A percentile compares a stretch with the other conserved stretches of the same genome.
phyloP scores from a whole-genome alignment of 2,888 invertebrate species.

The Platycheirus rosarum region DNA sequence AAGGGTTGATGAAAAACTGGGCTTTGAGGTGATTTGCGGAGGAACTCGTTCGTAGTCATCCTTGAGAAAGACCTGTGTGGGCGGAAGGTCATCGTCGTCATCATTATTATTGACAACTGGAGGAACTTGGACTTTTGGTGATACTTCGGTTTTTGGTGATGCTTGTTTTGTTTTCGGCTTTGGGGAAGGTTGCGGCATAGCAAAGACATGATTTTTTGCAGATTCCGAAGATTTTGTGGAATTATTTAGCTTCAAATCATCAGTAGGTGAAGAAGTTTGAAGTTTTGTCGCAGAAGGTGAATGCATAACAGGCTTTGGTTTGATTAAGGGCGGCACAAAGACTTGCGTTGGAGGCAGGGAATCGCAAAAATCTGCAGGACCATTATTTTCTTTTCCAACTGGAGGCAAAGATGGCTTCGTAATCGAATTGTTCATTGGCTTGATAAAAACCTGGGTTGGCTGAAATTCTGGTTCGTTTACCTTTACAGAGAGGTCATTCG shows the following conservation, averaged over 20 bases:
- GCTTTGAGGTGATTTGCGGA: neutral
- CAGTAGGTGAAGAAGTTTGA: neutral
- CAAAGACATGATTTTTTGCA: neutral
- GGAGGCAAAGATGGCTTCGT: neutral
- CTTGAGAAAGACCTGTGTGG: constrained; percentile 59
- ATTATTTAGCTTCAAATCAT: neutral
- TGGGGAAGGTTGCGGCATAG: neutral
- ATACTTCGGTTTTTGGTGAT: neutral
- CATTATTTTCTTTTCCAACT: constrained; percentile 13
- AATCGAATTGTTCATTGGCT: neutral
- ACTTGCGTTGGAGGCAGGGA: constrained; percentile 49
- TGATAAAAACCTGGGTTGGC: neutral
- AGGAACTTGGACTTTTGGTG: neutral
- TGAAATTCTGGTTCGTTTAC: neutral
- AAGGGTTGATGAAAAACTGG: constrained; percentile 46
- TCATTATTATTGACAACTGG: constrained; percentile 1
- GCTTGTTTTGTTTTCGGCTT: neutral
- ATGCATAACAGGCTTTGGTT: neutral
- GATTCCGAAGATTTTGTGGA: neutral
- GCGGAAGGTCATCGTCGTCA: constrained; percentile 48
- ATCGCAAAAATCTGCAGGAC: neutral
- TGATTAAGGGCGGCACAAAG: constrained; percentile 14
- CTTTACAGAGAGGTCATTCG: too few species aligned
- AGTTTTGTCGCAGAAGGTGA: neutral
- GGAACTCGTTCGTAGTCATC: neutral